phyloP scores from a whole-genome alignment of 2,888 invertebrate genomes.

The Andrena praecox region DNA sequence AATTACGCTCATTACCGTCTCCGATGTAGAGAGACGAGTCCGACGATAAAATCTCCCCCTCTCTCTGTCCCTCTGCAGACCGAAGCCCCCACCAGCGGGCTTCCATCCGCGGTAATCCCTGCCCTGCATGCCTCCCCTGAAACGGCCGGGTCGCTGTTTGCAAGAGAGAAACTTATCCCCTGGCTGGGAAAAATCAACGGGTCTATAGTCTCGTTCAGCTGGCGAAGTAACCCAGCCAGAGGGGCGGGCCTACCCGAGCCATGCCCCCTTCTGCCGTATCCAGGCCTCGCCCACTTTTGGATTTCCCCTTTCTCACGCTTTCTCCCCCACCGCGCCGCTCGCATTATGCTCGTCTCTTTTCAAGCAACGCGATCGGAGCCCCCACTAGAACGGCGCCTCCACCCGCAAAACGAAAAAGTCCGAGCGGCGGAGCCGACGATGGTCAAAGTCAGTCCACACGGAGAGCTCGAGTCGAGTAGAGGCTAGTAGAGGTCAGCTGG shows the following conservation, averaged over 20 bases:
- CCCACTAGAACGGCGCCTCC: slow-evolving; percentile 49
- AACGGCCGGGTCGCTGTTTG: slow-evolving; percentile 59
- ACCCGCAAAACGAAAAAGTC: slow-evolving; percentile 79
- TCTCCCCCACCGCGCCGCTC: slow-evolving; percentile 11
- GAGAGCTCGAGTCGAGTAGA: slow-evolving; percentile 81
- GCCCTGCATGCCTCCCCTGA: slow-evolving; percentile 49
- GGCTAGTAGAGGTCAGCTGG: slow-evolving; percentile 62
- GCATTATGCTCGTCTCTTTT: slow-evolving; percentile 37
- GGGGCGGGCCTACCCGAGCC: slow-evolving; percentile 62
- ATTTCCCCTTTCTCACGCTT: slow-evolving; percentile 62
- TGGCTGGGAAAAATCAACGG: slow-evolving; percentile 70
- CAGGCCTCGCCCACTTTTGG: slow-evolving; percentile 65
- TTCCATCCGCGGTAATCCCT: slow-evolving; percentile 43
- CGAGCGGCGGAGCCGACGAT: slow-evolving; percentile 69
- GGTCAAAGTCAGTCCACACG: slow-evolving; percentile 82
- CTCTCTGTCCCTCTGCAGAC: slow-evolving; percentile 36
- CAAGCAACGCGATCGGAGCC: slow-evolving; percentile 29
- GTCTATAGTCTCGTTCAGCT: slow-evolving; percentile 46
- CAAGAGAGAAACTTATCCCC: slow-evolving; percentile 72
- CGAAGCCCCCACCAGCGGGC: slow-evolving; percentile 23
- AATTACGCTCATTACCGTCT: slow-evolving; percentile 85
- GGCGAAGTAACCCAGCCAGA: slow-evolving; percentile 27
- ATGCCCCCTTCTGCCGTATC: slow-evolving; percentile 53
- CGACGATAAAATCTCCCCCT: slow-evolving; percentile 81
- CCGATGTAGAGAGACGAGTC: slow-evolving; percentile 80